phyloP scores from a whole-genome alignment of 2,888 invertebrate genomes.

The Rugalucina vietnamica region DNA sequence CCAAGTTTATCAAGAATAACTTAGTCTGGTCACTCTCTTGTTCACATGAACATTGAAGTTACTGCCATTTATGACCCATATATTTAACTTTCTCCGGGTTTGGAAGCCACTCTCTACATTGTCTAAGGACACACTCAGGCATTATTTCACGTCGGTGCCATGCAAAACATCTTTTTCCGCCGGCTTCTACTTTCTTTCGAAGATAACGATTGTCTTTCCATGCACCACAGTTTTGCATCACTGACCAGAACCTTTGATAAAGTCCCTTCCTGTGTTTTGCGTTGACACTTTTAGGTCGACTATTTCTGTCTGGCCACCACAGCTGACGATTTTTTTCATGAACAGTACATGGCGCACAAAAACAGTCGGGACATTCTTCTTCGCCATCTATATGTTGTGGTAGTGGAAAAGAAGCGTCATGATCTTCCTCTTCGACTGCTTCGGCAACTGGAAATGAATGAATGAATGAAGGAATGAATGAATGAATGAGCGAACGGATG shows the following conservation, averaged over 20 bases:
- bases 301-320: not conserved
- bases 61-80: conserved; percentile 25
- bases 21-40: too few species aligned
- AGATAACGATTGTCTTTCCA: conserved; percentile 11
- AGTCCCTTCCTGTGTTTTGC: not conserved
- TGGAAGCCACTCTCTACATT: conserved; percentile 20
- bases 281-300: not conserved
- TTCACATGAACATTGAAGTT: too few species aligned
- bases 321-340: not conserved
- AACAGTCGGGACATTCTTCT: not conserved
- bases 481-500: too few species aligned
- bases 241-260: conserved; percentile 11
- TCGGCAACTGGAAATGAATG: conserved; percentile 3
- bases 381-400: not conserved
- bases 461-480: too few species aligned
- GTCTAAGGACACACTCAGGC: conserved; percentile 20
- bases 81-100: not conserved
- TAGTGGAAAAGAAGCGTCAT: not conserved
- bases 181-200: not conserved
- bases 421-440: not conserved
- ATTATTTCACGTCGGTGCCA: conserved; percentile 25
- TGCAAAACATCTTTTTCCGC: not conserved
- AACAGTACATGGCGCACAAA: not conserved
- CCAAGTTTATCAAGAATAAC: too few species aligned
- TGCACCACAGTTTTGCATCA: conserved; percentile 5